A percentile compares a stretch with the other conserved stretches of the same genome.
phyloP scores from a whole-genome alignment of 2,113 vertebrate genomes.

The Lasiurus borealis region DNA sequence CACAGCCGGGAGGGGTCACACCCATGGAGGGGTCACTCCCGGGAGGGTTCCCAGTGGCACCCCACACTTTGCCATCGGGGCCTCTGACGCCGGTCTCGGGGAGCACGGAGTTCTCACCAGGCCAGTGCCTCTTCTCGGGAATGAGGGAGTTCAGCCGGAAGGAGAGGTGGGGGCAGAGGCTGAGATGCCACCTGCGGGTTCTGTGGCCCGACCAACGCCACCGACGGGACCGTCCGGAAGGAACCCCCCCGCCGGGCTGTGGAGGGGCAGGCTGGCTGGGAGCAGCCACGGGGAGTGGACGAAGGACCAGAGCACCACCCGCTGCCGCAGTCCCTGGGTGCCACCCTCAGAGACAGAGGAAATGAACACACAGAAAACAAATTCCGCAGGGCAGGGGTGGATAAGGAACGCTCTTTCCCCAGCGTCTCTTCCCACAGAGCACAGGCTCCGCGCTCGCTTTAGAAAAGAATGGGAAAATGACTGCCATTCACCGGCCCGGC shows the following conservation, averaged over 20 bases:
- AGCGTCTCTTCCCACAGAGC: conserved; percentile 40
- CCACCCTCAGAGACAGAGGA: background rate
- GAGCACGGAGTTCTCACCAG: background rate
- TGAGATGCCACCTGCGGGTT: background rate
- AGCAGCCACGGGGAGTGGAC: background rate
- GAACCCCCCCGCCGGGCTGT: background rate
- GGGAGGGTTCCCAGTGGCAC: background rate
- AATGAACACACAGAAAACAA: background rate
- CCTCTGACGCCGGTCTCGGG: background rate
- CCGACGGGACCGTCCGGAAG: background rate
- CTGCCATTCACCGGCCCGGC: conserved; percentile 23
- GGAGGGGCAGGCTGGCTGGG: background rate
- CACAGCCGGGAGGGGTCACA: background rate
- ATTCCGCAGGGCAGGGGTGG: conserved; percentile 38
- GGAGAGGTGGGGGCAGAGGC: background rate
- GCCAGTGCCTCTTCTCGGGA: background rate
- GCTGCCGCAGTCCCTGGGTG: background rate
- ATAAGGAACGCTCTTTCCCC: conserved; percentile 48
- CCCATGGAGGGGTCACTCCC: background rate
- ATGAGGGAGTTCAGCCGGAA: background rate
- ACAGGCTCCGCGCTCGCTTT: conserved; percentile 54
- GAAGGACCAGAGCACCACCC: background rate
- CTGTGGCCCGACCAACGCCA: background rate
- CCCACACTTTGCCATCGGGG: background rate
- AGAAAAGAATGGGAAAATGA: conserved; percentile 44